These are phyloP conservation scores for Oreonectes daqikongensis DNA, from an alignment of 2,797 vertebrate genomes.

Conservation along the genomic window DNA sequence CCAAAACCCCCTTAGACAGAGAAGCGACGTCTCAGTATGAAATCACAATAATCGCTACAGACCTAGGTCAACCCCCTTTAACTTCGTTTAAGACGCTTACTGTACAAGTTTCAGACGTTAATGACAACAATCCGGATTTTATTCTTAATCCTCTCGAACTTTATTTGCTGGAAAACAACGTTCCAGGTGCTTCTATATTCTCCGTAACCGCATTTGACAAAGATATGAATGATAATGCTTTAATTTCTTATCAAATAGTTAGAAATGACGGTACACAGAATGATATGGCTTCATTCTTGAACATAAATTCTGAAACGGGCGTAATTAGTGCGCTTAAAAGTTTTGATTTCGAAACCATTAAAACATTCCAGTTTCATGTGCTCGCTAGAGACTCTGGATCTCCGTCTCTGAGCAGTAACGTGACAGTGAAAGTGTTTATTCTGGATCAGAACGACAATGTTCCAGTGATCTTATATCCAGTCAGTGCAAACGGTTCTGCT, in stretches of 20 bases:
- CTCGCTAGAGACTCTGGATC: neutral
- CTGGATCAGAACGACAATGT: slow-evolving; percentile 3
- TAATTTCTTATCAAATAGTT: slow-evolving; percentile 66
- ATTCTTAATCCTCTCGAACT: slow-evolving; percentile 63
- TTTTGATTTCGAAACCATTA: slow-evolving; percentile 63
- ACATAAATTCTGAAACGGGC: slow-evolving; percentile 66
- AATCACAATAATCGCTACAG: slow-evolving; percentile 65
- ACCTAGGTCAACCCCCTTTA: slow-evolving; percentile 64
- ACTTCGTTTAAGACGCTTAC: slow-evolving; percentile 62
- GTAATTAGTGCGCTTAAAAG: slow-evolving; percentile 57
- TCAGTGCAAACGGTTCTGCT: slow-evolving; percentile 55
- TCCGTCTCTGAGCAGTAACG: slow-evolving; percentile 1
- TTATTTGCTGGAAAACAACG: slow-evolving; percentile 76
- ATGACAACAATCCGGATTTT: slow-evolving; percentile 78
- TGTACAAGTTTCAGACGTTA: slow-evolving; percentile 71
- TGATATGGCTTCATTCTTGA: slow-evolving; percentile 53
- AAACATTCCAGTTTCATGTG: slow-evolving; percentile 12
- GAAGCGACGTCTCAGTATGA: slow-evolving; percentile 63
- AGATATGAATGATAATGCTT: slow-evolving; percentile 68
- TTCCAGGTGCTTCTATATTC: slow-evolving; percentile 68
- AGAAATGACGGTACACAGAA: slow-evolving; percentile 45
- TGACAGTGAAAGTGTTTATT: slow-evolving; percentile 2
- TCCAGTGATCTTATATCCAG: slow-evolving; percentile 8
- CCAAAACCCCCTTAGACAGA: slow-evolving; percentile 68
- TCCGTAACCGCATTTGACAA: slow-evolving; percentile 68